Evolutionary conservation across 2,888 invertebrate species (phyloP).

Genomic region (Oeneis ivallda): DNA sequence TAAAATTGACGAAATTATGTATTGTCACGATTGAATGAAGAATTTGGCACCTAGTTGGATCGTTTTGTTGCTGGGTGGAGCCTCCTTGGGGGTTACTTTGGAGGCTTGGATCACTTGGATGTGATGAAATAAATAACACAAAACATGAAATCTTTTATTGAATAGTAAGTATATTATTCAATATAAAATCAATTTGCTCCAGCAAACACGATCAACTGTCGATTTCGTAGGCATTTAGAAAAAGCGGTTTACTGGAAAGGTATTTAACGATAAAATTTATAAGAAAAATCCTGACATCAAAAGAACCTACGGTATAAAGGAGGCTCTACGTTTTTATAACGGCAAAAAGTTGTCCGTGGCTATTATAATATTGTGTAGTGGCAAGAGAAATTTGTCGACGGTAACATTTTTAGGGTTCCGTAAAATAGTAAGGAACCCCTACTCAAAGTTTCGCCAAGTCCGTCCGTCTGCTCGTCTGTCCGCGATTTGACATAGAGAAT

Average conservation of each 20-base stretch:
- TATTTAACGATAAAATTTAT: slow-evolving; percentile 26
- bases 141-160: not conserved
- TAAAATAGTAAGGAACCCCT: no score
- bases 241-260: slow-evolving; percentile 24
- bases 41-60: no score
- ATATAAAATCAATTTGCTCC: slow-evolving; percentile 9
- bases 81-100: not conserved
- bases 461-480: no score
- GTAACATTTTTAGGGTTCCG: not conserved
- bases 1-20: no score
- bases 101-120: not conserved
- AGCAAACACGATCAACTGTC: slow-evolving; percentile 12
- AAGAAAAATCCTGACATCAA: slow-evolving; percentile 15
- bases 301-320: not conserved
- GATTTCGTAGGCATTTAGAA: slow-evolving; percentile 14
- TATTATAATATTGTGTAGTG: not conserved
- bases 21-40: no score
- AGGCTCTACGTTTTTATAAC: not conserved
- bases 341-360: not conserved
- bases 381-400: not conserved
- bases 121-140: not conserved
- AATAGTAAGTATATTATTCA: not conserved
- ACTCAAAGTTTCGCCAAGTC: no score
- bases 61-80: not conserved
- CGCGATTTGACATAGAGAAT: no score